A percentile compares a stretch with the other conserved stretches of the same genome.
Evolutionary conservation across 2,113 vertebrate genomes (phyloP).

Genomic region (Ptyas mucosa): DNA sequence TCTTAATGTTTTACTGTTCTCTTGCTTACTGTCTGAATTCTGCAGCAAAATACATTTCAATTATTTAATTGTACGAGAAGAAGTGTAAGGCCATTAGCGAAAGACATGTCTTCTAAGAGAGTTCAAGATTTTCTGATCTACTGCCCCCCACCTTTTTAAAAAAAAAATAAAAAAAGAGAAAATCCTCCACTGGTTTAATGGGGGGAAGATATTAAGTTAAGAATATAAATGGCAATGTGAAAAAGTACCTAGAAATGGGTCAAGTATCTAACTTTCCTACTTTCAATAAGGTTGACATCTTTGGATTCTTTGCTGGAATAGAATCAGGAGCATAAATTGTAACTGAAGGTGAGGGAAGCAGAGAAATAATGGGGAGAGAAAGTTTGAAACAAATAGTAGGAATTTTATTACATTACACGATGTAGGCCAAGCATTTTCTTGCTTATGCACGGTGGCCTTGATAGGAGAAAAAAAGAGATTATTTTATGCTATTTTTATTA

Average conservation of each 20-base stretch:
- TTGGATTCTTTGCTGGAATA: background rate
- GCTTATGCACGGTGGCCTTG: background rate
- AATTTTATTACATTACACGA: background rate
- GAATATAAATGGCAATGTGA: background rate
- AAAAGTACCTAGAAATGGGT: background rate
- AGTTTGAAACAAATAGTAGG: background rate
- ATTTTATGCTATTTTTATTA: background rate
- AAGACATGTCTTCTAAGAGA: constrained; percentile 16
- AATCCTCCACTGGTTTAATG: background rate
- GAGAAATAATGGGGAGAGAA: background rate
- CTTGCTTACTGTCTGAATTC: constrained; percentile 29
- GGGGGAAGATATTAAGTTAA: background rate
- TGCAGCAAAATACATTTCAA: constrained; percentile 49
- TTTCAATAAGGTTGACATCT: background rate
- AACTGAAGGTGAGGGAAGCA: accelerated
- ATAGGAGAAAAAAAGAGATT: background rate
- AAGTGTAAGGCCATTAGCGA: constrained; percentile 46
- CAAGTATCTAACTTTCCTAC: background rate
- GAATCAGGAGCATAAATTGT: background rate
- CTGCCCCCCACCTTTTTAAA: background rate
- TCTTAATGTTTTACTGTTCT: constrained; percentile 34
- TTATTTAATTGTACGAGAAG: constrained; percentile 52
- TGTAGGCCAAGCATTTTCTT: background rate
- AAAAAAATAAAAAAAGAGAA: background rate
- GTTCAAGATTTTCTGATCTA: background rate